These are phyloP conservation scores for Pseudanteris insignis DNA, from an alignment of 2,888 invertebrate species.

Conservation along the genomic window DNA sequence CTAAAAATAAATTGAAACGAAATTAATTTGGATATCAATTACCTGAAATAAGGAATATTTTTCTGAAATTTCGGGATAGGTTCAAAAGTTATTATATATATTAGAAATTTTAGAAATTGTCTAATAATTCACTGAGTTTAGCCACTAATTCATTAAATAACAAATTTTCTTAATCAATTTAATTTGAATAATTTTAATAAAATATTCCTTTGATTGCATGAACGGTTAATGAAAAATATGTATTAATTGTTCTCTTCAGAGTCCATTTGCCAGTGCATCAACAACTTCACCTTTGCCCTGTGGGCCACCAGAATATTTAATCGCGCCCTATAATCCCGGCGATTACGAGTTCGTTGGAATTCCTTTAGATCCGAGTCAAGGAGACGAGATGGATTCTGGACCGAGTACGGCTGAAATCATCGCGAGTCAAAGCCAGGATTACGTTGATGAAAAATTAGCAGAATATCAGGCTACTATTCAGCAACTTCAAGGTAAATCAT, in stretches of 20 bases:
- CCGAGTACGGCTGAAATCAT: conserved; percentile 92
- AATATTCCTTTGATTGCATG: too few relatives aligned
- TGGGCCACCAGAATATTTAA: conserved; percentile 63
- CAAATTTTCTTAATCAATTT: too few relatives aligned
- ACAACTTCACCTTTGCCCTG: conserved; percentile 57
- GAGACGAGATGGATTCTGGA: conserved; percentile 78
- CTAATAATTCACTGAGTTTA: too few relatives aligned
- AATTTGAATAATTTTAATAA: too few relatives aligned
- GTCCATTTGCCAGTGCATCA: conserved; percentile 55
- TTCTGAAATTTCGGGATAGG: too few relatives aligned
- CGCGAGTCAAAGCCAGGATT: conserved; percentile 92
- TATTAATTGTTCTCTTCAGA: conserved; percentile 47
- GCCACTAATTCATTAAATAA: too few relatives aligned
- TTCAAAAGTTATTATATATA: too few relatives aligned
- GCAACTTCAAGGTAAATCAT: conserved; percentile 78
- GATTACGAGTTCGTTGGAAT: conserved; percentile 80
- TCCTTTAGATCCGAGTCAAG: conserved; percentile 78
- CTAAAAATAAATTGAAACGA: too few relatives aligned
- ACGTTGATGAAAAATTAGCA: conserved; percentile 91
- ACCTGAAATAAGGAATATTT: too few relatives aligned
- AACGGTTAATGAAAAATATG: too few relatives aligned
- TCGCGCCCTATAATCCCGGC: conserved; percentile 68
- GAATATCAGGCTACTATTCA: conserved; percentile 93
- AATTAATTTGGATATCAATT: too few relatives aligned
- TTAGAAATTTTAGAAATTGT: too few relatives aligned